Evolutionary conservation across 2,113 vertebrate species (phyloP), one percentile per base, ranked within the genome.

Genomic region (Eira barbara): DNA sequence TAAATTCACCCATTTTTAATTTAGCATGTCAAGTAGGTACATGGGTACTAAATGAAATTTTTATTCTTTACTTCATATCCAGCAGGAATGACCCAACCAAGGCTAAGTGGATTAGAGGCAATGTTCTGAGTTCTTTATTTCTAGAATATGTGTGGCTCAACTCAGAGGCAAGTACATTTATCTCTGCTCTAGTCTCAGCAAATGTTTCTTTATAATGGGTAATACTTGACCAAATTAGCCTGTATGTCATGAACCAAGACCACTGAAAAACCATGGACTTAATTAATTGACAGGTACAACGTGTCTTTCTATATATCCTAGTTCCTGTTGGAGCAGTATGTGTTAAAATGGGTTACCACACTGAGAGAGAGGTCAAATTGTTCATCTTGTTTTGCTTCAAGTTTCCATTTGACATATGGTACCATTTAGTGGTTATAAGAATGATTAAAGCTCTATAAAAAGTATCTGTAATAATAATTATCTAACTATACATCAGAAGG

Each of bases 181-280:
- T 81, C 55, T 97, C 88, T 95, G 93, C 45, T 29, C 11, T 13
- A 67, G 10, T 91, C 81, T 87, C 61, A 91, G 65, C 15, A 97
- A 97, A 94, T 82, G 52, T 94, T 97, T 94, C 91, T 94, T 27
- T 86, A 12, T 97, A 96, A 97, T 93, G 94, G 92, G 59, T 74
- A 98, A 92, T 95, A 86, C 89, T 98, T 98, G 95, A 96, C 85
- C 89, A 97, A 96, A 97, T 98, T 95, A 97, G 67, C 91, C 92
- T 97, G 42, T 94, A 91, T 97, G 95, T 95, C 85, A 83, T 94
- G 67, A 97, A 96, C 88, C 57, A 95, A 97, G 61, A 97, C 71
- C 93, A 87, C 39, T 74, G 78, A 86, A 97, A 98, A 97, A 67
- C 4, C 63, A 55, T 89, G 55, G 87, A 34, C 87, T 97, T 97